phyloP scores from a whole-genome alignment of 2,113 vertebrate genomes.

The Calyptommatus sinebrachiatus region DNA sequence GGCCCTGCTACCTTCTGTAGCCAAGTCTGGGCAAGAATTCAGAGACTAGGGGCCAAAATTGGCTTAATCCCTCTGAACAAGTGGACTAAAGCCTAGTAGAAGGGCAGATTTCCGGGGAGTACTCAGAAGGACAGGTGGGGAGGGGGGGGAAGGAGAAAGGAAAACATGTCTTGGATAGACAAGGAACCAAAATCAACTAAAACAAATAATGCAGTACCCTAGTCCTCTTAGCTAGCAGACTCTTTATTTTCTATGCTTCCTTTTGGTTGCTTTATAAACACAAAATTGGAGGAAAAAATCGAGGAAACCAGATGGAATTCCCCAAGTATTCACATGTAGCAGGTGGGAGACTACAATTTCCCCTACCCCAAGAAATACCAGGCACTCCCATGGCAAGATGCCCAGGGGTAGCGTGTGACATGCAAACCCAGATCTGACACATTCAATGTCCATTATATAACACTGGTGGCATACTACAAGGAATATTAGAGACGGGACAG shows the following conservation, averaged over 20 bases:
- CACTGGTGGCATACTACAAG: not conserved
- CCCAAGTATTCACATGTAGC: not conserved
- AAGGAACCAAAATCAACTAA: not conserved
- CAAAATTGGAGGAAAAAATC: not conserved
- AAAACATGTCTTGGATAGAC: not conserved
- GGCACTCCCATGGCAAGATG: not conserved
- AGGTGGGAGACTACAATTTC: not conserved
- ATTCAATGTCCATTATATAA: conserved; percentile 21
- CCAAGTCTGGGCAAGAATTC: conserved; percentile 20
- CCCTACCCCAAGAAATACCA: not conserved
- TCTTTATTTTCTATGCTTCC: not conserved
- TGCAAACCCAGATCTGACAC: not conserved
- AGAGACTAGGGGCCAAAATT: conserved; percentile 22
- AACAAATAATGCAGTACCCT: not conserved
- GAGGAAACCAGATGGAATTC: conserved; percentile 6
- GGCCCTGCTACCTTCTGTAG: not conserved
- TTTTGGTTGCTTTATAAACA: not conserved
- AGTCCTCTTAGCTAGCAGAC: not conserved
- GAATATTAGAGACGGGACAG: not conserved
- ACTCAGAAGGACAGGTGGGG: conserved; percentile 10
- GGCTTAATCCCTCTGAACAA: conserved; percentile 22
- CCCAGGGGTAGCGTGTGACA: not conserved
- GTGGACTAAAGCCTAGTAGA: conserved; percentile 1
- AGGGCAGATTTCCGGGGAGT: conserved; percentile 21
- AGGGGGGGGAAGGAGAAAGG: not conserved